Base-by-base conservation (phyloP, 2,797 vertebrate species). In the Platalea minor region DNA sequence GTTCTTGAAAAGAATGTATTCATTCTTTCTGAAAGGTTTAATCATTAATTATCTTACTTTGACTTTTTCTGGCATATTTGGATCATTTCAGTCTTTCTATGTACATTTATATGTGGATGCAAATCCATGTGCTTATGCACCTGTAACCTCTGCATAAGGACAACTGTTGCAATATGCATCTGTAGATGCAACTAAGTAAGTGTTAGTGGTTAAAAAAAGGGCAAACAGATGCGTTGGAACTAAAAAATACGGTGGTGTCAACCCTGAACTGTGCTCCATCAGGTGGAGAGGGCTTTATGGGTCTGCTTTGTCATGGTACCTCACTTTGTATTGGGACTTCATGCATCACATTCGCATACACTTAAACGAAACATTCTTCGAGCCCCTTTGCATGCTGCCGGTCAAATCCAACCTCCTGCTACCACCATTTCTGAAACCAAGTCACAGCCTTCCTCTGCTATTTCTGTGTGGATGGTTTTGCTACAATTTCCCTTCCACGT, bases 1-100 rank as follows among this genome's bases (percentile, higher is more conserved):
- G 95, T 88, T 89, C 61, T 91, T 97, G 87, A 91, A 91, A 96
- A 97, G 54, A 94, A 68, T 89, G 56, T 41, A 35, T 91, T 78
- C 9, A 23, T 89, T 84, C 73, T 26, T 85, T 95, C 56, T 69
- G 51, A 19, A 70, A 91, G 60, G 20, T 82, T 93, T 54, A 88
- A 78, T 94, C 11, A 13, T 70, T 89, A 54, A 60, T 94, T 89
- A 75, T 68, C 33, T 72, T 81, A 37, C 67, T 94, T 85, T 91
- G 17, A 70, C 69, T 74, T 89, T 35, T 85, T 64, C 43, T 84
- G 59, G 74, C 2, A 11, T 25, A 5, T 45, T 77, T 73, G 39
- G 11, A 82, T 73, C 14, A 10, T 82, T 91, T 86, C 35, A 75
- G 20, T 63, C 39, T 89, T 63, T 56, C 17, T 70, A 3, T 39